Evolutionary conservation across 1,140 invertebrate genomes (phyloP), one percentile per base, ranked within the genome.

Genomic region (Dendroctonus valens): DNA sequence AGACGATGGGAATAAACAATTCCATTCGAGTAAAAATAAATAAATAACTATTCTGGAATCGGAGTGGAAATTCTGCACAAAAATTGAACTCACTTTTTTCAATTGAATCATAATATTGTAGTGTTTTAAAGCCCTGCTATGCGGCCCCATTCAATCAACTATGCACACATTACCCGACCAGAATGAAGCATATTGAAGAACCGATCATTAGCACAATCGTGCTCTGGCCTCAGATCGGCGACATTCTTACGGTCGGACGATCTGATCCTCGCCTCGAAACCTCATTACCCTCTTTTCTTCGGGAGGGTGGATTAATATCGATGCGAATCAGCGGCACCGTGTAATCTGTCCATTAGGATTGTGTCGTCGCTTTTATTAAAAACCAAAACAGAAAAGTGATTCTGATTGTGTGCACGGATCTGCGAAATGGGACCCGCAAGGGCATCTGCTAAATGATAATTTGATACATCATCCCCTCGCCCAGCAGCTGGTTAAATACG

Each of bases 341-440:
- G 63, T 60, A 69, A 69, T 68, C 67, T 44, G 57, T 52, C 55
- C 12, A 58, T 58, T 65, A 52, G 51, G 48, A 68, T 64, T 51
- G 54, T 63, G 60, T 58, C 48, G 41, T 41, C 46, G 55, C 41
- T 50, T 61, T 69, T 69, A 66, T 69, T 60, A 53, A 61, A 65
- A 69, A 62, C 62, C 58, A 69, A 69, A 69, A 69, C 68, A 59
- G 65, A 60, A 44, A 66, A 52, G 38, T 54, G 39, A 58, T 58
- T 57, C 48, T 9, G 41, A 49, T 59, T 38, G 40, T 40, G 64
- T 42, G 26, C 26, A 42, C 4, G 11, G 40, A 40, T 51, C 14
- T 63, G 42, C 53, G 61, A 58, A 64, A 65, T 59, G 52, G 38
- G 41, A 41, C 14, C 40, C 41, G 63, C 52, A 49, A 41, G 57